phyloP scores from a whole-genome alignment of 2,797 vertebrate genomes.

The Rhabdophis nuchalis region DNA sequence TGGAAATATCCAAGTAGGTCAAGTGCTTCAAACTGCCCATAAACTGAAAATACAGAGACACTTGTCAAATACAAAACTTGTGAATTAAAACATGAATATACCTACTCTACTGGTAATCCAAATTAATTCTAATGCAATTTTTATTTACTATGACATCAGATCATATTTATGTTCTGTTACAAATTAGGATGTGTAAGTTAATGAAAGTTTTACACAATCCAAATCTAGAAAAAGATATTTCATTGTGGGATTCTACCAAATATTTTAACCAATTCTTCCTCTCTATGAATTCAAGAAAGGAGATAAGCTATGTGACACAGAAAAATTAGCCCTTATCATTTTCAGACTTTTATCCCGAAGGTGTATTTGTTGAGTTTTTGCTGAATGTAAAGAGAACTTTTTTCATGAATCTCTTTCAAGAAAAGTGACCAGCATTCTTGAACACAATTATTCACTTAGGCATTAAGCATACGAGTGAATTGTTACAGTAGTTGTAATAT shows the following conservation, averaged over 20 bases:
- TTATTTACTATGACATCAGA: background rate
- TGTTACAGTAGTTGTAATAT: background rate
- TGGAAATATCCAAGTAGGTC: constrained; percentile 92
- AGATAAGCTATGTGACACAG: background rate
- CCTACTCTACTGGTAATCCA: background rate
- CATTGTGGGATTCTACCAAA: background rate
- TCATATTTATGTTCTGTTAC: background rate
- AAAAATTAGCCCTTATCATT: background rate
- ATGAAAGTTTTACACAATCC: background rate
- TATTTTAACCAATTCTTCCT: background rate
- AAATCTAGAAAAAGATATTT: background rate
- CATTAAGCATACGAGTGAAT: background rate
- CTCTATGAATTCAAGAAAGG: background rate
- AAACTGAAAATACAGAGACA: constrained; percentile 73
- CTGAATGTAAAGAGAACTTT: background rate
- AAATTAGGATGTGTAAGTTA: background rate
- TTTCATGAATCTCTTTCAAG: background rate
- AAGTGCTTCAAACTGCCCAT: constrained; percentile 91
- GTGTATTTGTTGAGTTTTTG: background rate
- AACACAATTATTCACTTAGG: background rate
- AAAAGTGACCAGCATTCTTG: background rate
- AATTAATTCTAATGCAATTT: background rate
- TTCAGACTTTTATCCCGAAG: background rate
- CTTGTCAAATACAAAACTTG: constrained; percentile 16
- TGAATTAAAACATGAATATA: constrained; percentile 20